A percentile compares a stretch with the other conserved stretches of the same genome.
These are phyloP conservation scores for Lerema accius DNA, from an alignment of 1,140 invertebrate species.

Conservation along the genomic window DNA sequence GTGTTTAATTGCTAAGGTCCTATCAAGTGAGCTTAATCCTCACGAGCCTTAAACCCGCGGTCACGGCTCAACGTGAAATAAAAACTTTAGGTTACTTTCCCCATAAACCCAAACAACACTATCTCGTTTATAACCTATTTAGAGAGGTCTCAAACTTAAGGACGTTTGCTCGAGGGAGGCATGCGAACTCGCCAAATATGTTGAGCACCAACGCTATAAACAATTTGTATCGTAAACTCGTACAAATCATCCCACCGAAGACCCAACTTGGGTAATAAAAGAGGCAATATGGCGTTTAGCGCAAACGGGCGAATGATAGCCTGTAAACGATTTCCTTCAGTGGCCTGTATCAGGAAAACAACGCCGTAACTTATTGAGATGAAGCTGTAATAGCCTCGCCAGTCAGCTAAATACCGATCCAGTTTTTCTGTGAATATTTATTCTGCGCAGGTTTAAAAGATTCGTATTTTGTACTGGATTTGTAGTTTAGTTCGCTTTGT, in stretches of 20 bases:
- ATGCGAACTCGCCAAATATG: slow-evolving; percentile 37
- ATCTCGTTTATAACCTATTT: slow-evolving; percentile 18
- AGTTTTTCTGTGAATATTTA: slow-evolving; percentile 7
- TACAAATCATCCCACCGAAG: slow-evolving; percentile 48
- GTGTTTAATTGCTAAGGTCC: background rate
- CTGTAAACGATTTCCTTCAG: slow-evolving; percentile 37
- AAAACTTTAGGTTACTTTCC: slow-evolving; percentile 15
- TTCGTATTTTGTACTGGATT: no score
- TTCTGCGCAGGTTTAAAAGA: background rate
- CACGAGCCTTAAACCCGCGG: slow-evolving; percentile 1
- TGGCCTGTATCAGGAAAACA: slow-evolving; percentile 25
- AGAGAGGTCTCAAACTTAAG: slow-evolving; percentile 13
- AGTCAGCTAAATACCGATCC: background rate
- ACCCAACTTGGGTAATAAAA: slow-evolving; percentile 54
- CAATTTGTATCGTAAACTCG: slow-evolving; percentile 45
- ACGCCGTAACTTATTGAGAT: slow-evolving; percentile 31
- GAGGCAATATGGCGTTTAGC: slow-evolving; percentile 46
- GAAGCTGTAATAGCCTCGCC: slow-evolving; percentile 19
- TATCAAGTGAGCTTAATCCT: slow-evolving; percentile 9
- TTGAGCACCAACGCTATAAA: slow-evolving; percentile 35
- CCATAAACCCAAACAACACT: slow-evolving; percentile 16
- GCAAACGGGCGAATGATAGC: slow-evolving; percentile 50
- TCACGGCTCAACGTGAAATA: slow-evolving; percentile 21
- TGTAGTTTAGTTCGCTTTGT: no score
- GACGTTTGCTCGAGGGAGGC: slow-evolving; percentile 19